Base-by-base conservation (phyloP, 1,140 invertebrate genomes). In the Drosophila pectinifera region DNA sequence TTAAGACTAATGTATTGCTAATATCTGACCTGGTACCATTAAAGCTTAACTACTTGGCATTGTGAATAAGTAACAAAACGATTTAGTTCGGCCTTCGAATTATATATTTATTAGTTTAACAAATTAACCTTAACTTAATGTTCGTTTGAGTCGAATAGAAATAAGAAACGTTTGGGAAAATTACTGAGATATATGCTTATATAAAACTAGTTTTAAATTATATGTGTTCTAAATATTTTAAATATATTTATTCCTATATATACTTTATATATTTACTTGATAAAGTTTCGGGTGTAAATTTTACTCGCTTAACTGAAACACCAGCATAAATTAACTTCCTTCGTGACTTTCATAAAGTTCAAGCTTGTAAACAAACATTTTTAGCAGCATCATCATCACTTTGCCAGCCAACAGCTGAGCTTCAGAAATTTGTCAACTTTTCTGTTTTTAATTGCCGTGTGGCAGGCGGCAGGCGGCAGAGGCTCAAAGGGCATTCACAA, bases 401-500 rank as follows among this genome's bases (percentile, higher is more conserved):
- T 5, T 7, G 11, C 24, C 43, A 38, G 20, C 14, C 51, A 24
- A 14, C 53, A 48, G 39, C 67, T 72, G 54, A 78, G 56, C 53
- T 28, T 18, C 22, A 64, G 20, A 46, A 65, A 83, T 59, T 56
- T 85, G 59, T 73, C 14, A 80, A 82, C 62, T 83, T 86, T 81
- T 57, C 31, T 75, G 34, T 42, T 85, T 81, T 78, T 76, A 82
- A 88, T 84, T 84, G 81, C 77, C 53, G 26, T 57, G 68, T 77
- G 72, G 45, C 74, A 61, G 49, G 63, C 48, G 6, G 39, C 63
- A 64, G 24, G 5, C 16, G 8, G 2, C 61, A 36, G 31, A 54
- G 51, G 41, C 62, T 62, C 54, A 74, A 79, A 79, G 70, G 53
- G 42, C 51, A 42, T 42, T 45, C 36, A 62, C 34, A 82, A 72